Evolutionary conservation across 2,888 invertebrate genomes (phyloP), one percentile per base, ranked within the genome.

Genomic region (Trimorus sp.): DNA sequence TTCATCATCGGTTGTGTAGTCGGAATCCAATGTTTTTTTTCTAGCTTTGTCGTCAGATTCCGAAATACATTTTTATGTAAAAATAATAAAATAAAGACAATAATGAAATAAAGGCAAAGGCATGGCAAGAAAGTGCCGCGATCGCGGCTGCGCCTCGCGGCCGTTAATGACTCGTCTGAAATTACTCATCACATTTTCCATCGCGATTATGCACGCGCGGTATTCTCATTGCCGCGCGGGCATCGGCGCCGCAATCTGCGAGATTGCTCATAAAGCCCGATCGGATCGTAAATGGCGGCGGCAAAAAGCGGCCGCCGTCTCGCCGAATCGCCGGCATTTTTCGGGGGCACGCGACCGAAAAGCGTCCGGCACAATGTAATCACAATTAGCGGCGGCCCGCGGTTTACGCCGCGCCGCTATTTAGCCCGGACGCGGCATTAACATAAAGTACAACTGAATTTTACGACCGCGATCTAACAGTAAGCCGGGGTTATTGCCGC

Each of bases 141-240:
- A 56, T 69, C 51, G n/a, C 53, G 73, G 26, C 68, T 16, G 56
- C 42, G 38, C 51, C 36, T 62, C 58, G 71, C 40, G 48, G 54
- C 42, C 66, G 70, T 80, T 80, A 80, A 80, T 80, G 80, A 80
- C 80, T 70, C 66, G 70, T 59, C 66, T 71, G 66, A 80, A 80
- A 75, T 76, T 81, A 76, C 81, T 81, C 76, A 81, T 76, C 81
- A 81, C 60, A 81, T 81, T 81, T 81, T 76, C 76, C 62, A 77
- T 76, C 73, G 70, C 68, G 81, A 77, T 73, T 77, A 77, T 77
- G 68, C 77, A 77, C 81, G 77, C 80, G 70, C 62, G 62, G 66
- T 77, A 82, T 76, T 75, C 65, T 71, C 60, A 75, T 75, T 70
- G 70, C 73, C 56, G 26, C 54, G 68, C 7, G 68, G 79, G n/a